Base-by-base conservation (phyloP, 2,888 invertebrate genomes). In the Agrilus biguttatus region DNA sequence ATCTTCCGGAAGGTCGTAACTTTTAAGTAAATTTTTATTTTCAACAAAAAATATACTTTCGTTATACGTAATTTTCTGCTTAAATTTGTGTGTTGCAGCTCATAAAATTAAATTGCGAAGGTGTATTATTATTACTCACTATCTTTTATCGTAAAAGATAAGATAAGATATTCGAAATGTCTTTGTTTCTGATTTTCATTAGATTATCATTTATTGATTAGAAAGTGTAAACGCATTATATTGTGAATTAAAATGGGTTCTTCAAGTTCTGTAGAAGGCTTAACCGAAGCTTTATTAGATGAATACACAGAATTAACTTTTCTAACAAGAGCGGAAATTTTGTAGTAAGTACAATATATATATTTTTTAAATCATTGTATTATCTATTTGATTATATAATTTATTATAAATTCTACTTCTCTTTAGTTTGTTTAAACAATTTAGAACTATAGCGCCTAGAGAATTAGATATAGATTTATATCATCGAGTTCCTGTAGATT, bases 251-350 rank as follows among this genome's bases (percentile, higher is more conserved):
- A 50, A 51, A 75, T 77, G 77, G 76, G 76, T 28, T 56, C 57
- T 7, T 68, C 70, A 37, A 67, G 65, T 7, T 70, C 69, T 49
- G 63, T 67, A 5, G 68, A 42, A 14, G 39, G 17, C 19, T 41
- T 78, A 38, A 73, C 74, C 1, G 66, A 73, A 55, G 75, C 77
- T 49, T 51, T 71, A 39, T 53, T 80, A 36, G 75, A 77, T 46
- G 78, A 78, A 40, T 79, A 78, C 51, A 62, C 68, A 1, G 62
- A 70, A 35, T 58, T 80, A 41, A 78, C 79, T 1, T 79, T 76
- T 63, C 61, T 80, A 43, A 73, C 61, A 43, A 75, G 73, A 61
- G 68, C 69, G 32, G 78, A 80, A 66, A 74, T 80, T 58, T 54
- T 75, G 40, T 64, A 74, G 79, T 79, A 63, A 75, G 76, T 70